phyloP scores from a whole-genome alignment of 35 echinoderm and acorn worm species.

The Heliocidaris tuberculata region DNA sequence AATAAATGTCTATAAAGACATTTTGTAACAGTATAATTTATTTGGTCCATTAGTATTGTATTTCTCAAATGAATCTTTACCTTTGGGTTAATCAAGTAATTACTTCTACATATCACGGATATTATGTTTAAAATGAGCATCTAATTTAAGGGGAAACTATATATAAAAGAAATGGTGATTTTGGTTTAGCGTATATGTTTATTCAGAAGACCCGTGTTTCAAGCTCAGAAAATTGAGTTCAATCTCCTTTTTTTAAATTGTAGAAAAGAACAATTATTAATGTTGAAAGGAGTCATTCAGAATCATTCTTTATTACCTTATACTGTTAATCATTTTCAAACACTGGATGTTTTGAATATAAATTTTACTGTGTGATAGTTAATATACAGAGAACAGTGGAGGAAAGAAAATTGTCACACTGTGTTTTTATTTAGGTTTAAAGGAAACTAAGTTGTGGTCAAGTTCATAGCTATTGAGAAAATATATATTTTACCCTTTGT shows the following conservation, averaged over 20 bases:
- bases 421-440: neutral
- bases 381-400: slow-evolving; percentile 36
- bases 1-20: slow-evolving; percentile 50
- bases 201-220: neutral
- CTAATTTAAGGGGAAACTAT: neutral
- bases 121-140: neutral
- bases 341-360: slow-evolving; percentile 45
- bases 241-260: neutral
- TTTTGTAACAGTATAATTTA: slow-evolving; percentile 36
- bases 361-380: slow-evolving; percentile 32
- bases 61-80: neutral
- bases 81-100: neutral
- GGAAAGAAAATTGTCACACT: neutral
- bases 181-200: neutral
- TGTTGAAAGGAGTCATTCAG: slow-evolving; percentile 5
- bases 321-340: neutral
- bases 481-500: too few species aligned
- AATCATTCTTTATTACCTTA: slow-evolving; percentile 32
- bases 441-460: neutral
- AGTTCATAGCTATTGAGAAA: neutral
- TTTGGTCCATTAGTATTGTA: neutral
- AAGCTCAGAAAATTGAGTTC: neutral
- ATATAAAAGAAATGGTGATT: neutral
- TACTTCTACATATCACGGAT: neutral
- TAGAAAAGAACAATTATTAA: neutral